A percentile compares a stretch with the other conserved stretches of the same genome.
phyloP scores from a whole-genome alignment of 1,140 invertebrate species.

The Drosophila rhopaloa region DNA sequence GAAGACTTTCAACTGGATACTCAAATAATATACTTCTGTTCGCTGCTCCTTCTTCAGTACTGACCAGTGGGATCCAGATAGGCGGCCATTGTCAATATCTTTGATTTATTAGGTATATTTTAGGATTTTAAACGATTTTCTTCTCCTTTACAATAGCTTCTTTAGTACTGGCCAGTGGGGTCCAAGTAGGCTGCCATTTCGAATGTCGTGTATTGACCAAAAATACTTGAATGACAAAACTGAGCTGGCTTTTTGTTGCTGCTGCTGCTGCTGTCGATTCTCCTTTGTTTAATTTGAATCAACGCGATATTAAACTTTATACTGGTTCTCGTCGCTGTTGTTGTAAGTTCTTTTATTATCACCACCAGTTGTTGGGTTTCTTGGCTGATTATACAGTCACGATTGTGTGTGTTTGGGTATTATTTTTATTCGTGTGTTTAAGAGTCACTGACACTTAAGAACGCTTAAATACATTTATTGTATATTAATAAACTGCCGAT shows the following conservation, averaged over 20 bases:
- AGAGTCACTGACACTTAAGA: conserved; percentile 83
- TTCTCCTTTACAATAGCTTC: background rate
- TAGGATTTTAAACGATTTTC: background rate
- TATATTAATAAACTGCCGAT: conserved; percentile 62
- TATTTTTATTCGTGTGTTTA: conserved; percentile 27
- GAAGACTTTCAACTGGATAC: background rate
- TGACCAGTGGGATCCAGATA: conserved; percentile 83
- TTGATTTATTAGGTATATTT: conserved; percentile 1
- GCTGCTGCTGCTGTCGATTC: conserved; percentile 23
- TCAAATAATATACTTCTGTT: background rate
- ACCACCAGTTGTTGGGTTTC: conserved; percentile 54
- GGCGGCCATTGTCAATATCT: conserved; percentile 56
- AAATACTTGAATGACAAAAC: conserved; percentile 72
- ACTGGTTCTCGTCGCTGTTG: conserved; percentile 68
- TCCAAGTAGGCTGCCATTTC: conserved; percentile 72
- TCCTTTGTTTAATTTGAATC: conserved; percentile 76
- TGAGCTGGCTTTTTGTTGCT: conserved; percentile 28
- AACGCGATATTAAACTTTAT: conserved; percentile 70
- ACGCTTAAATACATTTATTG: conserved; percentile 63
- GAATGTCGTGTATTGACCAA: conserved; percentile 56
- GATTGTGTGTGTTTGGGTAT: conserved; percentile 45
- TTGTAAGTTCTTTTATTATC: conserved; percentile 84
- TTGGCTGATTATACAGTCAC: conserved; percentile 73
- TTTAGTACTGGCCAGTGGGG: conserved; percentile 69
- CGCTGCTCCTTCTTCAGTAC: conserved; percentile 48